Evolutionary conservation across 2,113 vertebrate genomes (phyloP).

Genomic region (Hydrolagus affinis): DNA sequence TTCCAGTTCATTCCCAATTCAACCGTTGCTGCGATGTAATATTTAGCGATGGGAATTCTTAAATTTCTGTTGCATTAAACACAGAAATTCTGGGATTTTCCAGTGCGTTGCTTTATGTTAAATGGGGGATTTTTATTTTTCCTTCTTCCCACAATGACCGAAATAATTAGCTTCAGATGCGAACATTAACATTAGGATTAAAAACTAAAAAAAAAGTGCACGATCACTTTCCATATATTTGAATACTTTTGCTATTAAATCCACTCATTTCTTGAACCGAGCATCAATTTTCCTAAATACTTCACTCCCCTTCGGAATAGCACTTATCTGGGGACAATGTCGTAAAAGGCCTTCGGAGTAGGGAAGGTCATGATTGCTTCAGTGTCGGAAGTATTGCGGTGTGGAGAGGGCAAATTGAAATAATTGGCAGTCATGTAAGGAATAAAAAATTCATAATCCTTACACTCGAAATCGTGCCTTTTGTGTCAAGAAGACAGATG

Average conservation of each 20-base stretch:
- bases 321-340: too few relatives aligned
- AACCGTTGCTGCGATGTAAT: neutral
- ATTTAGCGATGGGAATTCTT: neutral
- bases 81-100: neutral
- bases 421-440: constrained; percentile 15
- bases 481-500: too few relatives aligned
- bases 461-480: too few relatives aligned
- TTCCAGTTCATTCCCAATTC: neutral
- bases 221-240: constrained; percentile 6
- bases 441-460: too few relatives aligned
- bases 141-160: neutral
- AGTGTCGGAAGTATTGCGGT: too few relatives aligned
- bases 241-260: too few relatives aligned
- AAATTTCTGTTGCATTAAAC: neutral
- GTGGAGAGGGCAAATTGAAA: neutral
- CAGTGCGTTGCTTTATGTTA: neutral
- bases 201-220: neutral
- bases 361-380: too few relatives aligned
- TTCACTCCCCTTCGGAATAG: constrained; percentile 13
- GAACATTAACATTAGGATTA: constrained; percentile 27
- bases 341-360: too few relatives aligned
- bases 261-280: constrained; percentile 2
- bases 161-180: constrained; percentile 16
- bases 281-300: constrained; percentile 25
- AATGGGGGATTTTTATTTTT: too few relatives aligned